Evolutionary conservation across 2,888 invertebrate genomes (phyloP), one percentile per base, ranked within the genome.

Genomic region (Margaritifera margaritifera): DNA sequence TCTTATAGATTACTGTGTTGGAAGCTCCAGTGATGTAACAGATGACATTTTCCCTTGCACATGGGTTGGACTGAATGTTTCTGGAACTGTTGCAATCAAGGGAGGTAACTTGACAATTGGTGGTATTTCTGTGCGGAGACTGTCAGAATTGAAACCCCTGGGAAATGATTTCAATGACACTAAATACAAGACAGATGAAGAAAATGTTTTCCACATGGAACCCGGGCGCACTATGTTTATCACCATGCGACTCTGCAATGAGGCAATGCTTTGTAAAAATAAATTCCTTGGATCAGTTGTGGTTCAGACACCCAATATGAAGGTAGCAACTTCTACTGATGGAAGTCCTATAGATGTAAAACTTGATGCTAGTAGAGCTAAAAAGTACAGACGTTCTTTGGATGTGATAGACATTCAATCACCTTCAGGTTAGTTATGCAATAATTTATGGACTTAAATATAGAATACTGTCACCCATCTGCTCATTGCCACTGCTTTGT

Each of bases 191-290:
- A 19, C 55, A 0, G 31, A 15, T 20, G n/a, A 22, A 20, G 64
- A 64, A 42, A 64, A 69, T 24, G 58, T 64, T 5, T 80, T 80
- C 67, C 58, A 52, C 2, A 77, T 82, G 75, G 78, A 78, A 52
- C 75, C 78, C 19, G 78, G 78, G 5, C 56, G 78, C 25, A 73
- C 71, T 20, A 51, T 80, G 53, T 80, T 78, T 66, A 63, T 77
- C 6, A 66, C 54, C 51, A 64, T 77, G 27, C 66, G 71, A 50
- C 57, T 75, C 18, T 80, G 79, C 68, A 79, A 80, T 59, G 74
- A 74, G 53, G 79, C 80, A 5, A 52, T 61, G 31, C 56, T 67
- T 31, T 78, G 77, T 66, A 66, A 64, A 6, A 66, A 70, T 25
- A 72, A 75, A 52, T 62, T 66, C 22, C 50, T 79, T 15, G 78